Conservation (phyloP, 2,113 vertebrate genomes). For the Emydocephalus ijimae region DNA sequence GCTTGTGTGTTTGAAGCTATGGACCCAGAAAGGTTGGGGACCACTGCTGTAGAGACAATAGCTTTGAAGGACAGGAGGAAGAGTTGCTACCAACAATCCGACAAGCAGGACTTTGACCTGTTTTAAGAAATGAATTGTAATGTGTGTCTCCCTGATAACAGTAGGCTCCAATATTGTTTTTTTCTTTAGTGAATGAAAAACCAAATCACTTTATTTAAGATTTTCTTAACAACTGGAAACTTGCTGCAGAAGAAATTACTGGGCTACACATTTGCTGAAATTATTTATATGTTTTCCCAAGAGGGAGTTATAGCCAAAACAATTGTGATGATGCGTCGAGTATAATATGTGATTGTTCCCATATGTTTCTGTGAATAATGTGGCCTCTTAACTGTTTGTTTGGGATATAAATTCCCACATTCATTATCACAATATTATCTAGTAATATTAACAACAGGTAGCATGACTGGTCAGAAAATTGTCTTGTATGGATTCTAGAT, state of each 20-base stretch:
- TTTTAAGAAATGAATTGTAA: background rate
- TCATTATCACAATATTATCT: background rate
- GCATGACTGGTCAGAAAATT: background rate
- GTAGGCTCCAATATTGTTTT: background rate
- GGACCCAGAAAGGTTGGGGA: background rate
- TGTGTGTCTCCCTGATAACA: background rate
- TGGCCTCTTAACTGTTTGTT: background rate
- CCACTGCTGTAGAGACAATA: background rate
- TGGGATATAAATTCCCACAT: background rate
- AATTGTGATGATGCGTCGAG: background rate
- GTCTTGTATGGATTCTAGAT: background rate
- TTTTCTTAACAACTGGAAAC: background rate
- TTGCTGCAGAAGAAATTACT: background rate
- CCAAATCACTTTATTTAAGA: background rate
- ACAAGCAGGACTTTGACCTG: background rate
- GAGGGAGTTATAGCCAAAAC: background rate
- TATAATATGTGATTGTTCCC: background rate
- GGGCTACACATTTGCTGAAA: background rate
- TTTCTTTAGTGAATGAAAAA: background rate
- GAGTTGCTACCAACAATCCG: background rate
- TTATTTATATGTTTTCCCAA: background rate
- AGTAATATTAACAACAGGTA: background rate
- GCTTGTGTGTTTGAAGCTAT: background rate
- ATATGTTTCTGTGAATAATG: background rate
- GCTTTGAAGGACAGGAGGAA: background rate